These are phyloP conservation scores for Tethea ocularis DNA, from an alignment of 2,888 invertebrate genomes.

Conservation along the genomic window DNA sequence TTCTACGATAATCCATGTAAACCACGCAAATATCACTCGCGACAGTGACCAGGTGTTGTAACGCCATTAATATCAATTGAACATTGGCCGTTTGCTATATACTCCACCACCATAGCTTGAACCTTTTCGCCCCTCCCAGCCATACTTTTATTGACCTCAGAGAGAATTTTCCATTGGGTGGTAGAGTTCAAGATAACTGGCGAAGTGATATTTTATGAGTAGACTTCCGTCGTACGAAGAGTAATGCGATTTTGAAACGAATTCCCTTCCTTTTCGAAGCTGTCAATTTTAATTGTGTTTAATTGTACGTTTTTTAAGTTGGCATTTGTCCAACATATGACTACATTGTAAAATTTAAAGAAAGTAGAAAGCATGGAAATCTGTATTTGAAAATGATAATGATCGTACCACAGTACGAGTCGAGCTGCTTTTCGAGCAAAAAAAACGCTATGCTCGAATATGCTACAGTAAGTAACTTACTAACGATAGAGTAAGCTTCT, in stretches of 20 bases:
- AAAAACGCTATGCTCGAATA: too few relatives aligned
- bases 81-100: conserved; percentile 68
- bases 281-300: conserved; percentile 20
- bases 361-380: background rate
- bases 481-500: background rate
- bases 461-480: too few relatives aligned
- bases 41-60: conserved; percentile 73
- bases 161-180: conserved; percentile 18
- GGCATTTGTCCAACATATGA: background rate
- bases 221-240: conserved; percentile 64
- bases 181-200: conserved; percentile 47
- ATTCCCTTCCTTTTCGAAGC: conserved; percentile 40
- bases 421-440: too few relatives aligned
- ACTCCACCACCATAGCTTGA: conserved; percentile 47
- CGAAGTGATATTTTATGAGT: conserved; percentile 73
- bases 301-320: background rate
- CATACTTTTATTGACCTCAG: conserved; percentile 22
- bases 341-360: background rate
- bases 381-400: background rate
- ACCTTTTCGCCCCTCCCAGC: conserved; percentile 37
- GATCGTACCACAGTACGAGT: too few relatives aligned
- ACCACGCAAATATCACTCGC: conserved; percentile 49
- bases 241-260: conserved; percentile 74
- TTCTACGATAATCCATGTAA: conserved; percentile 50
- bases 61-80: conserved; percentile 81